Base-by-base conservation (phyloP, 2,888 invertebrate genomes). In the Biston stratarius region DNA sequence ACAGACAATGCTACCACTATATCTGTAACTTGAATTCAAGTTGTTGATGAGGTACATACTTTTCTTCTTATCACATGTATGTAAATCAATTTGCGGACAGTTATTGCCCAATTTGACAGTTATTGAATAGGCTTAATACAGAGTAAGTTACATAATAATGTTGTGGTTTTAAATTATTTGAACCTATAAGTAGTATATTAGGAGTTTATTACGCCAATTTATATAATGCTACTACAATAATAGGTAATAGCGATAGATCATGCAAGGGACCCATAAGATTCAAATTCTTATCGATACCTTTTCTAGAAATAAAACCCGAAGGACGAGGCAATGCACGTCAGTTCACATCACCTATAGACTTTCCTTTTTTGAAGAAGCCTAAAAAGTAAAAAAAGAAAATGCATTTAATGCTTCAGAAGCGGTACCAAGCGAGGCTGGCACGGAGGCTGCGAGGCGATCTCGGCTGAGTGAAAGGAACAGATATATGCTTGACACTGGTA, bases 371-470 rank as follows among this genome's bases (percentile, higher is more conserved):
- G 67, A 78, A 77, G 69, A 56, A 63, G 45, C 61, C 58, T 75
- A 82, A 82, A 82, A 78, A 80, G 69, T 76, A 52, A 69, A 85
- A n/a, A 84, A 83, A 81, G 74, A 82, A 80, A 74, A 74, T 71
- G 71, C 69, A 69, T 74, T 74, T 70, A 83, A 82, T 81, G 80
- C 83, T 83, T 81, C 82, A 79, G 83, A 84, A 86, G 83, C 84
- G 84, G 81, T 83, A 83, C 81, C 76, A 79, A 77, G 76, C 75
- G 73, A 74, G 74, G 77, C 81, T 78, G 78, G 80, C 79, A 74
- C 78, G 80, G 85, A 85, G 86, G 83, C 86, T 87, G 87, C 69
- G 81, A 74, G 73, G 74, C 69, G 70, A 73, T 75, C 71, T 74
- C 71, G 76, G 74, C 72, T 66, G 83, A 75, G 77, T 68, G 81